These are phyloP conservation scores for Pseudomugil tenellus DNA, from an alignment of 2,797 vertebrate species.

Conservation along the genomic window DNA sequence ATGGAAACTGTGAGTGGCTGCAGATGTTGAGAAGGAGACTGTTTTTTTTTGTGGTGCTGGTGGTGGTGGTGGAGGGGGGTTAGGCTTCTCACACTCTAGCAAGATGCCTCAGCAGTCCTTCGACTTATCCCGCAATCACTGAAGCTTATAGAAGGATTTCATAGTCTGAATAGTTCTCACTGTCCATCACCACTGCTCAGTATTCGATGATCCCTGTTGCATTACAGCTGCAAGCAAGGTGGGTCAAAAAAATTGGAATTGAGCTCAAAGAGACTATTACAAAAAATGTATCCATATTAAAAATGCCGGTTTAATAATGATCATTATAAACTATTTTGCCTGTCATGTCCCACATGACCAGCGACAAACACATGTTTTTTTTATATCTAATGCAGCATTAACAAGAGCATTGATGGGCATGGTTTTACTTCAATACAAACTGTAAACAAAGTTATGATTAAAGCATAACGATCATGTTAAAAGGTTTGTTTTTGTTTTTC, in stretches of 20 bases:
- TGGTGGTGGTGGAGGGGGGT: slow-evolving; percentile 24
- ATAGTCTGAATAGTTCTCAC: slow-evolving; percentile 48
- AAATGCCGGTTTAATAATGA: not conserved
- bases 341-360: not conserved
- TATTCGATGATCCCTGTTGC: slow-evolving; percentile 34
- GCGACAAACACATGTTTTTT: not conserved
- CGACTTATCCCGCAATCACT: slow-evolving; percentile 65
- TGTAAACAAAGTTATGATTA: not conserved
- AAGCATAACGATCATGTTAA: not conserved
- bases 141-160: slow-evolving; percentile 51
- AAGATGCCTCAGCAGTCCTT: slow-evolving; percentile 55
- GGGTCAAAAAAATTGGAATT: not conserved
- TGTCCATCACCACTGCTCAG: slow-evolving; percentile 51
- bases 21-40: slow-evolving; percentile 72
- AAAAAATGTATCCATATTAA: not conserved
- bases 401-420: too few species aligned
- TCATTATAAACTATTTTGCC: not conserved
- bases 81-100: slow-evolving; percentile 36
- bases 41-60: slow-evolving; percentile 15
- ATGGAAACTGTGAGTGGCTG: slow-evolving; percentile 82
- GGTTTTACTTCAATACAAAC: not conserved
- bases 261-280: not conserved
- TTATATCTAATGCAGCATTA: too few species aligned
- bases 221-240: slow-evolving; percentile 32
- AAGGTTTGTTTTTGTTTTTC: too few species aligned